Evolutionary conservation across 2,888 invertebrate species (phyloP), one percentile per base, ranked within the genome.

Genomic region (Lasioglossum marginatum): DNA sequence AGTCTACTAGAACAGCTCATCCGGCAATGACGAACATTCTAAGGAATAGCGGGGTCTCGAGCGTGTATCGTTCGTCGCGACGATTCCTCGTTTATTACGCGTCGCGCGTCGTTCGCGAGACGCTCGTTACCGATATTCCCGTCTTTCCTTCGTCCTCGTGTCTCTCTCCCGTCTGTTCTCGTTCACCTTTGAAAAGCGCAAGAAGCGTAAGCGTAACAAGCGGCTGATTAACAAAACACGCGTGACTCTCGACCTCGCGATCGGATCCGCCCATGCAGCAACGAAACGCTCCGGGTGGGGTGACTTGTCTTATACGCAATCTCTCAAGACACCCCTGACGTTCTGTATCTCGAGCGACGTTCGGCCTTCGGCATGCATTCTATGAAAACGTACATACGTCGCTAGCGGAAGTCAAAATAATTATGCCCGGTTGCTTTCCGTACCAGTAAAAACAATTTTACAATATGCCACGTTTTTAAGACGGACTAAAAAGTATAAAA

Each of bases 281-380:
- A 27, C 63, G 6, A 31, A 31, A 31, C 63, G 31, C 31, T 63
- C 31, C 0, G 16, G 6, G 4, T 31, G 31, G 83, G 90, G 90
- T 92, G 92, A 87, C 93, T 93, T 93, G 93, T 91, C 94, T 92
- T 91, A 83, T 68, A 4, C 85, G 77, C 85, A 85, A 85, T 90
- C 6, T 90, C 91, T 90, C 92, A 93, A 93, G 93, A 89, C 93
- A 93, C 91, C 92, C 86, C 48, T 23, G 52, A 52, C 78, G 52
- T 19, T 37, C 12, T 0, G 70, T 34, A 10, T 73, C 43, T 27
- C 23, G 34, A 23, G 4, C 60, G 60, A 31, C 14, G 23, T n/a
- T 12, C 57, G n/a, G 10, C 10, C 2, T 63, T 63, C 31, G 31
- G 6, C 63, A 63, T 63, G 31, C 63, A 63, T 31, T 16, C 6